A percentile compares a stretch with the other conserved stretches of the same genome.
Evolutionary conservation across 1,140 invertebrate genomes (phyloP).

Genomic region (Drosophila chauvacae): DNA sequence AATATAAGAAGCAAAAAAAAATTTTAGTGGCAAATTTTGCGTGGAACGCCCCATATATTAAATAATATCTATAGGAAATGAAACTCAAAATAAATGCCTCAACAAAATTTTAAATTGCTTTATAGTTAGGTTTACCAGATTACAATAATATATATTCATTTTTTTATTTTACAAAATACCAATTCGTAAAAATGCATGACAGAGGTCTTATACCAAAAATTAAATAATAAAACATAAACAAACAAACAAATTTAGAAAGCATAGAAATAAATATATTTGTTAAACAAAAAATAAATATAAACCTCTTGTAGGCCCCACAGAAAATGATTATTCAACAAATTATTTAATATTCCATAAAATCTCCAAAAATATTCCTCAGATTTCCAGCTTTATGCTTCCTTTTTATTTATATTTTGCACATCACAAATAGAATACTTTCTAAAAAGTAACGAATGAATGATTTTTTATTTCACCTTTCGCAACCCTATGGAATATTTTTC

Average conservation of each 20-base stretch:
- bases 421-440: not conserved
- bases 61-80: not conserved
- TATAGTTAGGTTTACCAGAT: not conserved
- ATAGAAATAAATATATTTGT: not conserved
- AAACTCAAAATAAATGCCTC: not conserved
- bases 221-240: not conserved
- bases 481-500: constrained; percentile 16
- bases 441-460: not conserved
- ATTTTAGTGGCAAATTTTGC: no score
- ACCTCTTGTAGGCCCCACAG: not conserved
- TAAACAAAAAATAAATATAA: not conserved
- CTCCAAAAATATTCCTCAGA: not conserved
- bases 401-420: not conserved
- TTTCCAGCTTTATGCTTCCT: no score
- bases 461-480: not conserved
- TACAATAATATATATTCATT: not conserved
- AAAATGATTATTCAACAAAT: not conserved
- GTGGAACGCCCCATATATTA: no score
- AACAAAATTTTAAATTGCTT: not conserved
- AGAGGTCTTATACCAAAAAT: not conserved
- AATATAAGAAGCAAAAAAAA: no score
- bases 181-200: no score
- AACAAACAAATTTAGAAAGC: not conserved
- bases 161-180: not conserved
- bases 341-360: not conserved